Base-by-base conservation (phyloP, 2,113 vertebrate genomes). In the Echinops telfairi region DNA sequence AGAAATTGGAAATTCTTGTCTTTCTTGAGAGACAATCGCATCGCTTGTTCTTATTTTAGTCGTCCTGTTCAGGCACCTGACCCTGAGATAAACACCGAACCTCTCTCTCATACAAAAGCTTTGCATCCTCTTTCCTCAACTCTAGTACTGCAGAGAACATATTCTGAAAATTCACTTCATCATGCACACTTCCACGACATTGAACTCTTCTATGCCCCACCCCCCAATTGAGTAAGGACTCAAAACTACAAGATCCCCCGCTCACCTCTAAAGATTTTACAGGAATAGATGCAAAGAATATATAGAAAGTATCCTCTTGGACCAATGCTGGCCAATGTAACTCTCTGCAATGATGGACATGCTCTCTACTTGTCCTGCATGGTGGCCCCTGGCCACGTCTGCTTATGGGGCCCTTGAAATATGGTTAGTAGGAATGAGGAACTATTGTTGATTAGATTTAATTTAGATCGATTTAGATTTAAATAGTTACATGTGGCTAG, bases 381-480 rank as follows among this genome's bases (percentile, higher is more conserved):
- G 23, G 23, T 33, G 78, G 80, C 22, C 36, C 68, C n/a, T 29
- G 20, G 64, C 70, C 73, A 38, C 57, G 15, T 0, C 22, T 73
- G 68, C 9, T 23, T 43, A 22, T 1, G n/a, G 29, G 5, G 90
- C 15, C 31, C 29, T 64, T 75, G 36, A 87, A 82, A 31, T 77
- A 1, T 38, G 77, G n/a, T n/a, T 76, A 73, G 15, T 17, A 33
- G 11, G 47, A 70, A 79, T 3, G 1, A 83, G 17, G 20, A 22
- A 25, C 60, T 79, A 43, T 22, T 86, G 83, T 92, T 70, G 20
- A 64, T 58, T 92, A 57, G 36, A 90, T 75, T 79, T 62, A 47
- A 80, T 62, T 86, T 91, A 82, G 36, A 68, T 57, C 22, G 14
- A 27, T 38, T 95, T 88, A 78, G 83, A 77, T 91, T 33, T 33